These are phyloP conservation scores for Sycon ciliatum DNA, from an alignment of 37 sponge, comb jelly and placozoan species.

Conservation along the genomic window DNA sequence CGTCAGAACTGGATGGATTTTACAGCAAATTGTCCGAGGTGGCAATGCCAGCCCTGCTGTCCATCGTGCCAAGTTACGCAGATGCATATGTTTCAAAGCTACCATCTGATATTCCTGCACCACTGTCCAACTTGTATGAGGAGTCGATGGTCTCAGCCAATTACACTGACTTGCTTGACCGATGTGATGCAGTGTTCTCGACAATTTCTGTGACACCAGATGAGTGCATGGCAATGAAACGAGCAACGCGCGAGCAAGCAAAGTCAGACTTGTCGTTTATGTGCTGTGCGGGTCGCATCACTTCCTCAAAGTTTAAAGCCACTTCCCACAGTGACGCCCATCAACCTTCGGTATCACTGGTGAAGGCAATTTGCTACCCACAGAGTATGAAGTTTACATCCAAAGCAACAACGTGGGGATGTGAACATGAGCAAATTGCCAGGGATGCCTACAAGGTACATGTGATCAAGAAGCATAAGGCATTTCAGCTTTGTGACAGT, in stretches of 20 bases:
- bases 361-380: constrained; percentile 55
- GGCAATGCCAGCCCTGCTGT: constrained; percentile 31
- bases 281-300: constrained; percentile 45
- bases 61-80: no score
- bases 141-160: constrained; percentile 3
- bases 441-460: constrained; percentile 13
- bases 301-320: constrained; percentile 45
- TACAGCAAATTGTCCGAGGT: constrained; percentile 18
- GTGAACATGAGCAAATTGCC: constrained; percentile 42
- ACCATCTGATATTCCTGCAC: constrained; percentile 22
- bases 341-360: constrained; percentile 35
- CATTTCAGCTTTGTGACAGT: constrained; percentile 12
- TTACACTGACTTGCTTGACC: constrained; percentile 29
- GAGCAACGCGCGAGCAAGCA: constrained; percentile 35
- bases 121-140: constrained; percentile 26
- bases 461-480: constrained; percentile 20
- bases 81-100: no score
- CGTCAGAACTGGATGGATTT: constrained; percentile 21
- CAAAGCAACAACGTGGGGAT: constrained; percentile 43
- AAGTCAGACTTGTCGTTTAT: constrained; percentile 36
- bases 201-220: constrained; percentile 1
- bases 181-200: constrained; percentile 11
- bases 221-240: constrained; percentile 18
- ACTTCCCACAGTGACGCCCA: constrained; percentile 28
- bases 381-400: constrained; percentile 27